These are phyloP conservation scores for Cnemophilus loriae DNA, from an alignment of 2,113 vertebrate genomes.

Conservation along the genomic window DNA sequence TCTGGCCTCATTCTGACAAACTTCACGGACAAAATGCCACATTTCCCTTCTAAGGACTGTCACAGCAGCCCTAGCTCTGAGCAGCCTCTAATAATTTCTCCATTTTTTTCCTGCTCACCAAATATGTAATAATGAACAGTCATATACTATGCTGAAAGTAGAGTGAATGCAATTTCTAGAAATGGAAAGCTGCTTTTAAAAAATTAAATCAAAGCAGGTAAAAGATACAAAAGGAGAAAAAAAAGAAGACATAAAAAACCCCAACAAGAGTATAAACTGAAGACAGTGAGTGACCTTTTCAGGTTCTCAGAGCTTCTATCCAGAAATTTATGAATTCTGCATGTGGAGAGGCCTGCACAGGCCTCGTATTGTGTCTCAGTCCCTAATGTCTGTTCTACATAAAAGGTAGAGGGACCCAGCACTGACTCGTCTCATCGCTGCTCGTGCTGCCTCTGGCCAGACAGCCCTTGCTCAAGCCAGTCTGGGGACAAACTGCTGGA, in stretches of 20 bases:
- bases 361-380: neutral
- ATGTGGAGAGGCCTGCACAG: neutral
- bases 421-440: neutral
- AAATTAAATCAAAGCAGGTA: neutral
- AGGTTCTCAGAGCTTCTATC: constrained; percentile 12
- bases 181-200: neutral
- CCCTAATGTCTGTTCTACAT: neutral
- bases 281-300: neutral
- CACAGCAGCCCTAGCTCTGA: neutral
- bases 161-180: constrained; percentile 44
- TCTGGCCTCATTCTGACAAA: constrained; percentile 7
- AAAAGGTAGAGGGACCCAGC: neutral
- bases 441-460: neutral
- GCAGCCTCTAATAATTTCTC: constrained; percentile 8
- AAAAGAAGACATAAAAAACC: too few species aligned
- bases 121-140: constrained; percentile 22
- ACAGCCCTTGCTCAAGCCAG: neutral
- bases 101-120: neutral
- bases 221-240: neutral
- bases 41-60: constrained; percentile 42
- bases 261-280: neutral
- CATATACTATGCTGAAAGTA: constrained; percentile 1
- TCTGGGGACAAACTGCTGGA: neutral
- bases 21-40: constrained; percentile 19
- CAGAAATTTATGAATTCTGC: constrained; percentile 18